phyloP scores from a whole-genome alignment of 64 coral and sea anemone genomes.

The Anthopleura sola region DNA sequence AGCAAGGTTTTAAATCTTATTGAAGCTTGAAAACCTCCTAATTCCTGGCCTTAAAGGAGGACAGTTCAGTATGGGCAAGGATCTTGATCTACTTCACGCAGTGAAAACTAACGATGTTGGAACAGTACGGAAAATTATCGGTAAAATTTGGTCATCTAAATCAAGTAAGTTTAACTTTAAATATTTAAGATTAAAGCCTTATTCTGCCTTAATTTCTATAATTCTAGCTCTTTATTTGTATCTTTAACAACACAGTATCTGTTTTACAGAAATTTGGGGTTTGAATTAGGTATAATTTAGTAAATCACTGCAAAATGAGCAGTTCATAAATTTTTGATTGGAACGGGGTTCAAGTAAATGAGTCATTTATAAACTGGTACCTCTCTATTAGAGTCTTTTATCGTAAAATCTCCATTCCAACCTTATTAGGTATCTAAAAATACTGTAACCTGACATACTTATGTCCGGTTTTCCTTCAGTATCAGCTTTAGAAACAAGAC shows the following conservation, averaged over 20 bases:
- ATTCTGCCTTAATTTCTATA: not conserved
- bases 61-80: constrained; percentile 67
- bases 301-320: not conserved
- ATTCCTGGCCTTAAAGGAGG: not conserved
- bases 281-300: not conserved
- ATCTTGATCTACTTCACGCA: constrained; percentile 81
- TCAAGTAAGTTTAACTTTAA: constrained; percentile 74
- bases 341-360: not conserved
- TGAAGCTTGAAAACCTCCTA: not conserved
- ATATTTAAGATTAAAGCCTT: not conserved
- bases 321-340: constrained; percentile 1
- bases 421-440: not conserved
- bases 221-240: not conserved
- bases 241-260: not conserved
- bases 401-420: not conserved
- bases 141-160: constrained; percentile 70
- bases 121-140: constrained; percentile 60
- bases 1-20: not conserved
- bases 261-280: not conserved
- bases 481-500: not conserved
- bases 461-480: not conserved
- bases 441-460: not conserved
- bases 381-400: not conserved
- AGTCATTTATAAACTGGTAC: not conserved
- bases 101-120: constrained; percentile 70